Evolutionary conservation across 2,888 invertebrate genomes (phyloP), one percentile per base, ranked within the genome.

Genomic region (Oscheius myriophilus): DNA sequence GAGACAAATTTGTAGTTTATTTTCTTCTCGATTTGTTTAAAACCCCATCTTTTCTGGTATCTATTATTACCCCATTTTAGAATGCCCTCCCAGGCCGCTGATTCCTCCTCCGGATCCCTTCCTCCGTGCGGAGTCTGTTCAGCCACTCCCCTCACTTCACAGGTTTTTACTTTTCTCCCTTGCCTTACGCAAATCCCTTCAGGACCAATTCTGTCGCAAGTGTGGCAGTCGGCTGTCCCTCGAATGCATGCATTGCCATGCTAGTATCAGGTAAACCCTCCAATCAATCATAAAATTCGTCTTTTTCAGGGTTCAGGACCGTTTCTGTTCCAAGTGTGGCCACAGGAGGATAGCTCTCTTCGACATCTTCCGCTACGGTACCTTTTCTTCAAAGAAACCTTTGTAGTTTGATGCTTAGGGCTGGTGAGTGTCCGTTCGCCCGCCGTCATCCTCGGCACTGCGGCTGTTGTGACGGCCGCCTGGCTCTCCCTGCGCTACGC

Each of bases 341-440:
- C 63, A 52, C 39, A 39, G 63, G 42, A 1, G 52, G 39, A 52
- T 52, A 23, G 26, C 33, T 16, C 26, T 49, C 18, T 61, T 61
- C 26, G 61, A 61, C 49, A 18, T 61, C 18, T 61, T 61, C 18
- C 61, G 61, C 26, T 61, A 61, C 18, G 61, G 61, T 61, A n/a
- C 18, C 26, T 45, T 6, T 18, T 9, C 21, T 9, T 21, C 3
- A 7, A 14, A 59, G 33, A 21, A 41, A 2, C 3, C 23, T 26
- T 46, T 26, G 9, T 26, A n/a, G 1, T 46, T 25, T 49, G 12
- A 26, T 26, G 43, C 25, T 43, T 61, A 18, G 49, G 9, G 2
- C 49, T 18, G 49, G 61, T 26, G 26, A 33, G 33, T 33, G n/a
- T 46, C 46, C 16, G 18, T 18, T 46, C 63, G 16, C 53, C 63